A percentile compares a stretch with the other conserved stretches of the same genome.
phyloP scores from a whole-genome alignment of 2,888 invertebrate species.

The Empis livida region DNA sequence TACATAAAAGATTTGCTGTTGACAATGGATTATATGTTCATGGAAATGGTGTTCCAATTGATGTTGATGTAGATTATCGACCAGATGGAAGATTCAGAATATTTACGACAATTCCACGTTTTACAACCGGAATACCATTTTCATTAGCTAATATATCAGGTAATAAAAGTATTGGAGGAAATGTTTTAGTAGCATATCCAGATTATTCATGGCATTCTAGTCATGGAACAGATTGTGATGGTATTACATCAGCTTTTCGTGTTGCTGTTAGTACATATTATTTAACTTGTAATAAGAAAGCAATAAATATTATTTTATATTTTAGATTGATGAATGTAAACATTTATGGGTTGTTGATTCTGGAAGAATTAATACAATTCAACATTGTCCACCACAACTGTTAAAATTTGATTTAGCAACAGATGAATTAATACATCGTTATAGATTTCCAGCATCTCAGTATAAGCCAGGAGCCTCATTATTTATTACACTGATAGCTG shows the following conservation, averaged over 20 bases:
- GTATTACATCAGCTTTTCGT: conserved; percentile 61
- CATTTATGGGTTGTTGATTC: conserved; percentile 55
- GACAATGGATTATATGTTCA: conserved; percentile 40
- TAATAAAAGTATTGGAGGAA: conserved; percentile 33
- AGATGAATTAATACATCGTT: conserved; percentile 40
- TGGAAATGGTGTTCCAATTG: conserved; percentile 47
- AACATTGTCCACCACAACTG: conserved; percentile 58
- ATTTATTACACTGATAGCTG: conserved; percentile 37
- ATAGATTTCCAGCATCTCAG: conserved; percentile 22
- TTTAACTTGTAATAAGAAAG: no score
- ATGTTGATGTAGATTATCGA: conserved; percentile 23
- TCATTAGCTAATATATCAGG: conserved; percentile 50
- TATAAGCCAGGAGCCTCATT: conserved; percentile 26
- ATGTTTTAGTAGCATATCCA: conserved; percentile 48
- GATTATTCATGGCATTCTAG: conserved; percentile 49
- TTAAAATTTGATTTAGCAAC: conserved; percentile 55
- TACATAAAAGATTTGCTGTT: conserved; percentile 37
- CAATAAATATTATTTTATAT: conserved; percentile 6
- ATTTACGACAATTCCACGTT: conserved; percentile 61
- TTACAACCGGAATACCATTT: conserved; percentile 56
- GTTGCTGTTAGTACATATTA: conserved; percentile 50
- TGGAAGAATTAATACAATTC: conserved; percentile 42
- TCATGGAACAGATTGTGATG: conserved; percentile 45
- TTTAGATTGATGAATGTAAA: conserved; percentile 48
- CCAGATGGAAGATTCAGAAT: conserved; percentile 36